Evolutionary conservation across 2,113 vertebrate species (phyloP), one percentile per base, ranked within the genome.

Genomic region (Steatornis caripensis): DNA sequence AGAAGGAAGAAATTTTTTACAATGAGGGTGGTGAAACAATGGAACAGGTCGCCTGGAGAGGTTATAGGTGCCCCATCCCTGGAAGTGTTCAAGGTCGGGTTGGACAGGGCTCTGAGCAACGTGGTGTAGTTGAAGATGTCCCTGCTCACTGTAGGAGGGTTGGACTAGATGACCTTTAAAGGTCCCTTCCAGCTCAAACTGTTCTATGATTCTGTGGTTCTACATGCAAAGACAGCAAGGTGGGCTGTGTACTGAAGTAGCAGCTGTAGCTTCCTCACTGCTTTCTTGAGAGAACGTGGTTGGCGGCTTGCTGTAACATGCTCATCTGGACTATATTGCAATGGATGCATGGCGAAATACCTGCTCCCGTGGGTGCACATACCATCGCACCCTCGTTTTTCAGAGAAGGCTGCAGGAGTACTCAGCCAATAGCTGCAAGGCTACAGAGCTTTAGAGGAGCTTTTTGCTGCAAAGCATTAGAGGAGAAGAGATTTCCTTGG

Each of bases 141-240:
- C 6, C 14, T 82, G 30, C 21, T 34, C 0, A 2, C 11, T 18
- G n/a, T 36, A 79, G 37, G 2, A 6, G 3, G 1, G 1, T 48
- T 74, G 39, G 21, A n/a, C 32, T 70, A 36, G 21, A 5, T 26
- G 29, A 66, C 4, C 13, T 23, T 41, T 55, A 84, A 32, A 61
- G 30, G 9, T 66, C 30, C 22, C 12, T 71, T 62, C 18, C 14
- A 62, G 46, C 14, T 8, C 19, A 54, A 55, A 37, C 19, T 9
- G 13, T 51, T 76, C n/a, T 41, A 1, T 36, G 36, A 18, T 48
- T 74, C 45, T 37, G 1, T 37, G 24, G 32, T 64, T 78, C 43
- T 65, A 24, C 22, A 22, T 64, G 53, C 30, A 62, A 34, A 76
- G 66, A 15, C 26, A 30, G 15, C 51, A 24, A 51, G 43, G 7